phyloP scores from a whole-genome alignment of 1,140 invertebrate species.

The Adelges cooleyi region DNA sequence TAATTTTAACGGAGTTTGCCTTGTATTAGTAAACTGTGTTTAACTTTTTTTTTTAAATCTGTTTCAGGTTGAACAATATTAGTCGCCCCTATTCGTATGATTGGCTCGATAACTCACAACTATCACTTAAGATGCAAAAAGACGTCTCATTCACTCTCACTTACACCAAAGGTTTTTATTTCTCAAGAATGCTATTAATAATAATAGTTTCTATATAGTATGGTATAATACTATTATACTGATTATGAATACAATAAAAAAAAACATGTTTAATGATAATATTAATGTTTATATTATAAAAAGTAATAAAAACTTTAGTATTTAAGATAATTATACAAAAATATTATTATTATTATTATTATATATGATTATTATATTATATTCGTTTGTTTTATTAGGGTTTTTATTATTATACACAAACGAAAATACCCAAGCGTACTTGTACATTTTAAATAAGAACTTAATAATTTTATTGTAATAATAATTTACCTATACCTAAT shows the following conservation, averaged over 20 bases:
- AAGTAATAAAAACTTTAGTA: slow-evolving; percentile 21
- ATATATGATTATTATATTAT: background rate
- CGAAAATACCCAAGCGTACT: background rate
- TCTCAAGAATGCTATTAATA: slow-evolving; percentile 25
- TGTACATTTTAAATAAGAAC: slow-evolving; percentile 18
- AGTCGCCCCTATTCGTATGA: slow-evolving; percentile 18
- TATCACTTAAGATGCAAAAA: slow-evolving; percentile 22
- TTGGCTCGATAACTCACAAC: slow-evolving; percentile 24
- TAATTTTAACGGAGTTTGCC: no score
- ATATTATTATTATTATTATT: slow-evolving; percentile 9
- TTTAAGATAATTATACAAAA: slow-evolving; percentile 18
- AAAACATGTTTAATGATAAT: slow-evolving; percentile 26
- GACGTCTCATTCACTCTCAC: slow-evolving; percentile 25
- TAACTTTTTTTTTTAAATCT: no score
- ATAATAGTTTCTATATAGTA: slow-evolving; percentile 25
- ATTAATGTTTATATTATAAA: slow-evolving; percentile 26
- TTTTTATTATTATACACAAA: slow-evolving; percentile 20
- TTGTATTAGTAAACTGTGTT: no score
- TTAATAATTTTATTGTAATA: slow-evolving; percentile 14
- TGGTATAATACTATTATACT: slow-evolving; percentile 20
- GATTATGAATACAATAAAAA: background rate
- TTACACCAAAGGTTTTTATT: slow-evolving; percentile 29
- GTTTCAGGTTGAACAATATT: slow-evolving; percentile 15
- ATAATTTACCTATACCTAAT: slow-evolving; percentile 3
- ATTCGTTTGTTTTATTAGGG: slow-evolving; percentile 10